These are phyloP conservation scores for Mallotus villosus DNA, from an alignment of 2,797 vertebrate genomes.

Conservation along the genomic window DNA sequence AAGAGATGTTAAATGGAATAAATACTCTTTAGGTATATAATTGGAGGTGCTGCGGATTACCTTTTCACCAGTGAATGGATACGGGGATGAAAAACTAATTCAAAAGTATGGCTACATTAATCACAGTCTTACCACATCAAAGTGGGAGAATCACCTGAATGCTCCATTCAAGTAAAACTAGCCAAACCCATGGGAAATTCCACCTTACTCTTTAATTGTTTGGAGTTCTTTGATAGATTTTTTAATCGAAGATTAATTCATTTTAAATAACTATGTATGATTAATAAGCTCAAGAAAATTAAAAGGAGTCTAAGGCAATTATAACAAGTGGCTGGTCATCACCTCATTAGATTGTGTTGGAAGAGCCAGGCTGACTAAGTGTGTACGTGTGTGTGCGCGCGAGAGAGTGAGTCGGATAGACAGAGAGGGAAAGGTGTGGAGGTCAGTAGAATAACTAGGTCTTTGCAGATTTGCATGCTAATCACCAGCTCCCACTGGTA, in stretches of 20 bases:
- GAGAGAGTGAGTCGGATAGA: conserved; percentile 35
- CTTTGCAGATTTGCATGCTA: conserved; percentile 86
- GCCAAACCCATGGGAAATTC: conserved; percentile 94
- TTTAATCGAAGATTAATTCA: conserved; percentile 99
- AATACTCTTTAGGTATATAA: conserved; percentile 84
- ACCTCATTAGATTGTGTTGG: conserved; percentile 95
- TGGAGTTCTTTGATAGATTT: conserved; percentile 93
- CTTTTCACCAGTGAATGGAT: conserved; percentile 55
- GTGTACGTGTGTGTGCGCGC: conserved; percentile 66
- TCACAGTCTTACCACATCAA: conserved; percentile 88
- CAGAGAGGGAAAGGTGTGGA: conserved; percentile 68
- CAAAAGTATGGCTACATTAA: conserved; percentile 95
- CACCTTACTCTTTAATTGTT: conserved; percentile 99
- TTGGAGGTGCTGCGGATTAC: conserved; percentile 84
- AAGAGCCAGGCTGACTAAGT: conserved; percentile 76
- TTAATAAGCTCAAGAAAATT: conserved; percentile 99
- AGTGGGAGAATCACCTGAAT: conserved; percentile 97
- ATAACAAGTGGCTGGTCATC: conserved; percentile 97
- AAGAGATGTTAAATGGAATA: conserved; percentile 66
- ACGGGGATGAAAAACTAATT: conserved; percentile 78
- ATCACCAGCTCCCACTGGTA: conserved; percentile 77
- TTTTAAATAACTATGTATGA: conserved; percentile 99
- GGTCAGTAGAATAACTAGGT: conserved; percentile 80
- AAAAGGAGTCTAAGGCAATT: conserved; percentile 99
- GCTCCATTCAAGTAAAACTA: conserved; percentile 90